Evolutionary conservation across 2,797 vertebrate genomes (phyloP).

Genomic region (Brachyalestes nurse): DNA sequence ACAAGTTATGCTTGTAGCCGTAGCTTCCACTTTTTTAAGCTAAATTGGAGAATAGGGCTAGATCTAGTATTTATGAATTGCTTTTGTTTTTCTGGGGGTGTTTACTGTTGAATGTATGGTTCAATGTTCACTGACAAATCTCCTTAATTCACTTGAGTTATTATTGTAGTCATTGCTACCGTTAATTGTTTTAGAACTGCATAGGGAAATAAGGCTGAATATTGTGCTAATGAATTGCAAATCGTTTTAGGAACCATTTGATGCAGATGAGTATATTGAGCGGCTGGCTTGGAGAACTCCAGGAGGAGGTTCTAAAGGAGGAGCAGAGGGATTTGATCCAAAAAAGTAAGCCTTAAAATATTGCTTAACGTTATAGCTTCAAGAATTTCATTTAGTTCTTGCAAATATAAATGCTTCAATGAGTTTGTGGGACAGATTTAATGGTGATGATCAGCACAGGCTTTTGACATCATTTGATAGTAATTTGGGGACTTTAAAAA

Average conservation of each 20-base stretch:
- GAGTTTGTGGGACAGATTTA: background rate
- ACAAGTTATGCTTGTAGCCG: background rate
- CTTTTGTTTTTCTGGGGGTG: too few relatives aligned
- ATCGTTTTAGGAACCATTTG: conserved; percentile 91
- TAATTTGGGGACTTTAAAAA: background rate
- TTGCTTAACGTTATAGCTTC: background rate
- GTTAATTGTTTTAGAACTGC: background rate
- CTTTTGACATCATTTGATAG: background rate
- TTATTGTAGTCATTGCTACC: background rate
- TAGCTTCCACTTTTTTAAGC: background rate
- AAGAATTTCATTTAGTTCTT: background rate
- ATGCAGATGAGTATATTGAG: conserved; percentile 99
- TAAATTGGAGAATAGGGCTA: background rate
- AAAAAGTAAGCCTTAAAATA: conserved; percentile 84
- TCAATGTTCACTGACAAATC: background rate
- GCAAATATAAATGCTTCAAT: background rate
- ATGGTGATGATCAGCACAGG: background rate
- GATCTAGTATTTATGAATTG: background rate
- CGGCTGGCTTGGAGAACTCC: conserved; percentile 97
- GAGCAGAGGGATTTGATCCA: conserved; percentile 94
- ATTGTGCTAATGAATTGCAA: background rate
- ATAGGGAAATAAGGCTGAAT: background rate
- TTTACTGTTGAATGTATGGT: too few relatives aligned
- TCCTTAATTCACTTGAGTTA: background rate
- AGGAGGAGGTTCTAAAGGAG: conserved; percentile 96